Evolutionary conservation across 1,140 invertebrate species (phyloP).

Genomic region (Paracyclopina nana): DNA sequence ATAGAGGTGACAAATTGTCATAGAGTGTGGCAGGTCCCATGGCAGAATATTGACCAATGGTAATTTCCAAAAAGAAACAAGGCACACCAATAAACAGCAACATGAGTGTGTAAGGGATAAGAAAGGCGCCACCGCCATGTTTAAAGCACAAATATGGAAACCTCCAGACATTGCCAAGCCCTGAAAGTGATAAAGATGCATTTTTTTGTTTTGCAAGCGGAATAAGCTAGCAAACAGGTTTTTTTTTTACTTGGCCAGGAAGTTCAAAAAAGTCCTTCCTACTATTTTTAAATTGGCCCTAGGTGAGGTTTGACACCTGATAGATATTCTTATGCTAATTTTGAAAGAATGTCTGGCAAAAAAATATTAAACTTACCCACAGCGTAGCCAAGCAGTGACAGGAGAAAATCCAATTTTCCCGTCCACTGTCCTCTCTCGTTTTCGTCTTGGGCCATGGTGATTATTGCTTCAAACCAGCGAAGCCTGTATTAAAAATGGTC

Average conservation of each 20-base stretch:
- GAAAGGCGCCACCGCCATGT: slow-evolving; percentile 41
- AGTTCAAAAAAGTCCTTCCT: no score
- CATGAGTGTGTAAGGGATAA: slow-evolving; percentile 36
- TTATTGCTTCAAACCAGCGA: no score
- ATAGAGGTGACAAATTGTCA: slow-evolving; percentile 28
- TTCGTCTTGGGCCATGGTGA: no score
- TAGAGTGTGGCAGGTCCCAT: slow-evolving; percentile 30
- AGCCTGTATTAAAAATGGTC: no score
- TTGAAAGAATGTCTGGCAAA: no score
- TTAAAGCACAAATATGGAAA: slow-evolving; percentile 48
- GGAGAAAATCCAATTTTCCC: slow-evolving; percentile 47
- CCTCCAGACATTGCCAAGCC: slow-evolving; percentile 51
- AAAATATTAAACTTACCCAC: slow-evolving; percentile 25
- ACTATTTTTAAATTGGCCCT: no score
- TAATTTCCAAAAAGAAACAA: slow-evolving; percentile 38
- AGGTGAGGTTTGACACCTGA: no score
- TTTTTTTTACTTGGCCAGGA: no score
- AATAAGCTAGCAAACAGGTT: background rate
- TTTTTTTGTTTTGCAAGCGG: background rate
- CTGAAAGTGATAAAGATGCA: slow-evolving; percentile 21
- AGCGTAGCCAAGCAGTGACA: slow-evolving; percentile 49
- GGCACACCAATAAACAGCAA: slow-evolving; percentile 29
- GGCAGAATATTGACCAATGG: slow-evolving; percentile 31
- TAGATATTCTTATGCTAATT: no score
- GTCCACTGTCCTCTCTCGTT: slow-evolving; percentile 42